Conservation (phyloP, 2,113 vertebrate genomes). For the Panurus biarmicus region DNA sequence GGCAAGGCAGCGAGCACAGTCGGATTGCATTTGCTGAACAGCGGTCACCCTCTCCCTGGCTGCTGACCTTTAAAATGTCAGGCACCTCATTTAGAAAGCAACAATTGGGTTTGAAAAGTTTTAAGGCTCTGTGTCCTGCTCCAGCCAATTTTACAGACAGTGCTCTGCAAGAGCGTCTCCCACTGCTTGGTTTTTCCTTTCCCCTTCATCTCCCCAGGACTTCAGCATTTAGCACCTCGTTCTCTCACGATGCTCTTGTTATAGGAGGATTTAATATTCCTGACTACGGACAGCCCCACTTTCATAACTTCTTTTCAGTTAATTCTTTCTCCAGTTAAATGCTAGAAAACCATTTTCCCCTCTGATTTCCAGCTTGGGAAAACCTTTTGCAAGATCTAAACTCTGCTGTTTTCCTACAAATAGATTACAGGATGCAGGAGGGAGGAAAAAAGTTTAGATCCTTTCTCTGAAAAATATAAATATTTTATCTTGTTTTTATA, state of each 20-base stretch:
- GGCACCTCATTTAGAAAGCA: constrained; percentile 8
- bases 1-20: not conserved
- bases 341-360: not conserved
- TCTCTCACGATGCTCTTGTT: not conserved
- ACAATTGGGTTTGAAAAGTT: not conserved
- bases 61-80: constrained; percentile 52
- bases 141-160: not conserved
- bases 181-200: not conserved
- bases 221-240: not conserved
- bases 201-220: not conserved
- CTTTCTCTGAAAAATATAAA: not conserved
- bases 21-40: not conserved
- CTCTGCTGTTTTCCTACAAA: not conserved
- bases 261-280: not conserved
- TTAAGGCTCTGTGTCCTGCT: not conserved
- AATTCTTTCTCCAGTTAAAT: not conserved
- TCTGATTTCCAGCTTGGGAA: not conserved
- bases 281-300: not conserved
- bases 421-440: not conserved
- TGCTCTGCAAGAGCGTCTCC: not conserved
- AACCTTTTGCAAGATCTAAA: not conserved
- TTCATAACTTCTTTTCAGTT: not conserved
- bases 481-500: not conserved
- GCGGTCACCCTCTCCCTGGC: not conserved
- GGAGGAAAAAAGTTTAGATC: not conserved